Evolutionary conservation across 2,797 vertebrate species (phyloP), one percentile per base, ranked within the genome.

Genomic region (Muscicapa striata): DNA sequence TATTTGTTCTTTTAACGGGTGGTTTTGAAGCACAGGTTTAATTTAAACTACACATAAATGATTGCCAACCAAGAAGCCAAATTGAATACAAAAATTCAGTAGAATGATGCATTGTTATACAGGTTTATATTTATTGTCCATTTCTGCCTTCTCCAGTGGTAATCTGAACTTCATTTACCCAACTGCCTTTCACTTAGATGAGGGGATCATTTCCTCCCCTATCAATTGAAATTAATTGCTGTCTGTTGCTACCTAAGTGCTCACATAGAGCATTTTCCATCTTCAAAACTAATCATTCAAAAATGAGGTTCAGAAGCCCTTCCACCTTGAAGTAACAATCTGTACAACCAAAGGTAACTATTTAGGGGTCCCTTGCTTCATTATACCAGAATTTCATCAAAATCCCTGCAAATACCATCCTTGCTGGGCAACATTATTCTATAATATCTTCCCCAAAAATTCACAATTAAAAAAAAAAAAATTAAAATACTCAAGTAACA

Each of bases 141-240:
- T 64, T 87, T 79, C 70, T 81, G 57, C 45, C 34, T 73, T 90
- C 23, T 40, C 23, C 34, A 13, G 32, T 32, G 48, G 30, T n/a
- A 2, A 4, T 27, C 72, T 57, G 40, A 84, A 84, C 38, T 73
- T 73, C 76, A 76, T 67, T 70, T 90, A 59, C 45, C 34, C 54
- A 92, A 11, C 46, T 46, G 64, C 38, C 27, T 78, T 85, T 84
- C 62, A 36, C 49, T 55, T 40, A 83, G 52, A 61, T 63, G 87
- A 84, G 27, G 30, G 27, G 34, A 82, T 70, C 6, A 46, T 87
- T 64, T 93, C 9, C 30, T 81, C n/a, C 61, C 13, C 38, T 55
- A 38, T 64, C 55, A 64, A n/a, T n/a, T 84, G 18, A 90, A 86
- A 91, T 93, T 59, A 30, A 23, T 62, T 87, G 86, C 79, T 69